Base-by-base conservation (phyloP, 92 coral and sea anemone species). In the Bergia sp. region DNA sequence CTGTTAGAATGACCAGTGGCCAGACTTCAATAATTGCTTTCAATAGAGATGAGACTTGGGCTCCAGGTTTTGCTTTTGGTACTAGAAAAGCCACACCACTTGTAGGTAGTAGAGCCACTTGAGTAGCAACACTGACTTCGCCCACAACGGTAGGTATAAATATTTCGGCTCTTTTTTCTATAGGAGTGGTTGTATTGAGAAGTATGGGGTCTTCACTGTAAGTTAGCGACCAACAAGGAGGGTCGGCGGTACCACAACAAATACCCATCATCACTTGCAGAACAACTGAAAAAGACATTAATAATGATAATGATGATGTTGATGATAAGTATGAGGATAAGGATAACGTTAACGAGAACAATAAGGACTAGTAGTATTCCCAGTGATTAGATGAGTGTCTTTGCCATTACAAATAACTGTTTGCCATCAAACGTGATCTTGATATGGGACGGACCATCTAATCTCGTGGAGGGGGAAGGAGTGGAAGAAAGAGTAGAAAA, bases 1-100 rank as follows among this genome's bases (percentile, higher is more conserved):
- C 65, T 4, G 87, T 84, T 20, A 84, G 75, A 36, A 84, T 84
- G 6, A 84, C 87, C 36, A 84, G 79, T 11, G 87, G 87, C 87
- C 87, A 84, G 67, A 84, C 78, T 21, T 71, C 87, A 18, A 84
- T 44, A 8, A 84, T 66, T 16, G 77, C 87, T 45, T 72, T 84
- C 42, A 84, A 23, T 45, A 84, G 77, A 71, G 87, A 84, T 7
- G 87, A 71, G 45, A 66, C 87, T 58, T 84, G 87, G 78, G 87
- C 87, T 4, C 79, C 87, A 69, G 87, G 61, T 11, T 47, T 72
- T 21, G 74, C 65, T 66, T 84, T 84, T 3, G 65, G 87, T 50
- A 84, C 87, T 12, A 84, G 42, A 50, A 84, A 84, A 73, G 87
- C 87, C 39, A 84, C 78, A n/a, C 87, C 87, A 20, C 87, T 71